Percentiles rank a stretch among this genome's conserved stretches.
These are phyloP conservation scores for Poecilia velifera DNA, from an alignment of 2,797 vertebrate species.

Conservation along the genomic window DNA sequence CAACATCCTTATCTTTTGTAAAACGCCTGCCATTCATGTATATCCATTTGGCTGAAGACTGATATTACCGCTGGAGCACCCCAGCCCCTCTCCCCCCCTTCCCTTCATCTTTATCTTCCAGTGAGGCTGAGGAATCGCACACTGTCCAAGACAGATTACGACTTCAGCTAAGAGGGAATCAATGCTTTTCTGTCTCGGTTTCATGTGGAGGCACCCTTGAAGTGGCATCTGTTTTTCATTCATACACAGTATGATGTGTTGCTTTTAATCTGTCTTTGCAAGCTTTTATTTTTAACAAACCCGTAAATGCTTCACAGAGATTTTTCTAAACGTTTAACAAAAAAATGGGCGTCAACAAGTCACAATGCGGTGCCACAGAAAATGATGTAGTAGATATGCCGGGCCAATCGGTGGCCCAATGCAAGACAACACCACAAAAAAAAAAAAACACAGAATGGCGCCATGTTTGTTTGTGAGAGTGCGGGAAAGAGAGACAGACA, in stretches of 20 bases:
- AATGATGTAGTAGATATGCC: no score
- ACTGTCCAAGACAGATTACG: constrained; percentile 62
- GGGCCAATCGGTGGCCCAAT: no score
- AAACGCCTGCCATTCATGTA: constrained; percentile 69
- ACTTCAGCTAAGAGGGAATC: constrained; percentile 56
- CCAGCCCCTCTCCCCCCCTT: constrained; percentile 16
- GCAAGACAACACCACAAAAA: no score
- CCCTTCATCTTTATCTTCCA: constrained; percentile 66
- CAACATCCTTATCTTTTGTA: constrained; percentile 61
- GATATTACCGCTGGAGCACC: constrained; percentile 58
- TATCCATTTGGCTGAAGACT: constrained; percentile 73
- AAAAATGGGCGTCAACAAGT: no score
- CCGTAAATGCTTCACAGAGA: constrained; percentile 12
- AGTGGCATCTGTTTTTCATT: constrained; percentile 34
- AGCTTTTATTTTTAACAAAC: constrained; percentile 3
- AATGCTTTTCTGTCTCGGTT: constrained; percentile 58
- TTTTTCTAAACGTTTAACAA: no score
- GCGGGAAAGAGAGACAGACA: no score
- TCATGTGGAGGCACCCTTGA: constrained; percentile 39
- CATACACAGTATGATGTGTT: constrained; percentile 5
- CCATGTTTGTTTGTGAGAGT: no score
- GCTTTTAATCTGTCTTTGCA: constrained; percentile 25
- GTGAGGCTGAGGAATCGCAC: constrained; percentile 45
- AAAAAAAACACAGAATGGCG: no score
- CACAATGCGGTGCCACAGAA: no score